phyloP scores from a whole-genome alignment of 2,888 invertebrate genomes.

The Platycheirus albimanus region DNA sequence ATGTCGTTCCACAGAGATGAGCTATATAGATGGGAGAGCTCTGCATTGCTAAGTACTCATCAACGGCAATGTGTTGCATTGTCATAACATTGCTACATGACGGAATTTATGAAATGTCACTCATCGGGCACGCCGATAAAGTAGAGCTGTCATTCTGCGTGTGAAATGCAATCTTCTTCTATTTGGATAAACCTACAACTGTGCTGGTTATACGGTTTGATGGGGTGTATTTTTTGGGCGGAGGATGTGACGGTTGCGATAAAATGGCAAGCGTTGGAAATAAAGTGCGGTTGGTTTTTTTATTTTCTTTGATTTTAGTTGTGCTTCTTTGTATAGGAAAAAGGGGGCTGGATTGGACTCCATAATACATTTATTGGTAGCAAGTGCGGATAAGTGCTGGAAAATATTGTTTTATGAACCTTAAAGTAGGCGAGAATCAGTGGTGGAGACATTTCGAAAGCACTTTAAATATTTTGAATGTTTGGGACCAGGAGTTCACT shows the following conservation, averaged over 20 bases:
- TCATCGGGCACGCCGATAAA: conserved; percentile 52
- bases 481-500: too few species aligned
- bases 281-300: conserved; percentile 39
- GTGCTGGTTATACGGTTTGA: conserved; percentile 5
- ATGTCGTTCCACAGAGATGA: conserved; percentile 6
- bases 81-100: conserved; percentile 36
- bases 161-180: conserved; percentile 55
- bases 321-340: not conserved
- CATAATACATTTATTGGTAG: conserved; percentile 53
- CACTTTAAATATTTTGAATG: too few species aligned
- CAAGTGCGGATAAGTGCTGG: conserved; percentile 62
- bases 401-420: conserved; percentile 1
- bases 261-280: conserved; percentile 37
- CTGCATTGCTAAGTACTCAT: conserved; percentile 58
- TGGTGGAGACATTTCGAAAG: conserved; percentile 27
- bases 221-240: conserved; percentile 9
- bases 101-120: conserved; percentile 56
- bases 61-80: conserved; percentile 46
- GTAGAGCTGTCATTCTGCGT: conserved; percentile 49
- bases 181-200: conserved; percentile 22
- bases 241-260: conserved; percentile 28
- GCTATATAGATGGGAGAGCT: not conserved
- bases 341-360: conserved; percentile 12
- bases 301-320: conserved; percentile 11
- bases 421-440: conserved; percentile 14